Evolutionary conservation across 2,888 invertebrate species (phyloP), one percentile per base, ranked within the genome.

Genomic region (Ariolimax columbianus): DNA sequence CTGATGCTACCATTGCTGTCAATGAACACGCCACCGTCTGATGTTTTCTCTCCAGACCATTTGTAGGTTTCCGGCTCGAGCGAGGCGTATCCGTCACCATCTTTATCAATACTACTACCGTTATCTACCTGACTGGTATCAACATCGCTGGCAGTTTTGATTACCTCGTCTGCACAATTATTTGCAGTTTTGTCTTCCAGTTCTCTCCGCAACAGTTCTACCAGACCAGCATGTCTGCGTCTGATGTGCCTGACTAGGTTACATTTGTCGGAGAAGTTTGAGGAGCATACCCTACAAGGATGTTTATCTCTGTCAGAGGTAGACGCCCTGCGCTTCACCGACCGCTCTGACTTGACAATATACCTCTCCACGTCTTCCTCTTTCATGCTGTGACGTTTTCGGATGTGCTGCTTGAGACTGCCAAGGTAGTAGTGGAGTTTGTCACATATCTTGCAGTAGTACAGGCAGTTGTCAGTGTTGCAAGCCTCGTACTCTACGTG

Each of bases 401-500:
- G 43, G 23, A 84, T 63, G 33, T 84, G 84, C 51, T 80, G 80
- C 40, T 84, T 84, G 66, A 80, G 63, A 40, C 75, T 80, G 47
- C 84, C 84, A 40, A 80, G 63, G n/a, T 84, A 84, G 47, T 75
- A 84, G 51, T 84, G 84, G 2, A 80, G 80, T 33, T 84, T 84
- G 1, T 80, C 84, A 51, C 84, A 84, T 17, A 84, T 40, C 66
- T 63, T 72, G 68, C 84, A 84, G 43, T 55, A 80, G 51, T 75
- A 84, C 38, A 84, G 11, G 17, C 2, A 51, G 75, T 80, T 80
- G 30, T 84, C 84, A 7, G 84, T 59, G 66, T 75, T 80, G 40
- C 84, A 84, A 0, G 84, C 84, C 38, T 84, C 84, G 51, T 84
- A 75, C 78, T 84, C 84, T 63, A 87, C 82, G 72, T 87, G 87